phyloP scores from a whole-genome alignment of 2,888 invertebrate genomes.

The Andrena marginata region DNA sequence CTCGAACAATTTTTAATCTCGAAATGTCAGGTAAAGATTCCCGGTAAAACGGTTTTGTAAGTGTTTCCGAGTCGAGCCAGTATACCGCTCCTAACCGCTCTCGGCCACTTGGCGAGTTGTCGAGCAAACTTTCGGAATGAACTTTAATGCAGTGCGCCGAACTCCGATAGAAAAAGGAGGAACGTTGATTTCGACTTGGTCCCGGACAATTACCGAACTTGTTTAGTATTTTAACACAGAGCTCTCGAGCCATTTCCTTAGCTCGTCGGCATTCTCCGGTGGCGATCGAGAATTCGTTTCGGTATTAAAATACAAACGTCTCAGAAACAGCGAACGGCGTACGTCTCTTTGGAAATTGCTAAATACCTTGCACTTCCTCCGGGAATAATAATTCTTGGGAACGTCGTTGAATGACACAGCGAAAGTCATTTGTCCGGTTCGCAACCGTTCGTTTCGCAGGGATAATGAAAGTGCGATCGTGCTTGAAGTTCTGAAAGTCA shows the following conservation, averaged over 20 bases:
- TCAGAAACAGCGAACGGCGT: background rate
- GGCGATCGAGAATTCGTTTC: background rate
- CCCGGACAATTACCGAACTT: conserved; percentile 49
- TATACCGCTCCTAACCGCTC: conserved; percentile 42
- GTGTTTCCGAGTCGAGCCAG: conserved; percentile 34
- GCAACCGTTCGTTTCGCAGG: background rate
- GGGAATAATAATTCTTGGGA: background rate
- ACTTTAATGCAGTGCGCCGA: conserved; percentile 46
- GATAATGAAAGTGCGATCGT: background rate
- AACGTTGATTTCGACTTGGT: conserved; percentile 34
- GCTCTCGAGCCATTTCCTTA: background rate
- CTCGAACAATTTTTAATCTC: conserved; percentile 42
- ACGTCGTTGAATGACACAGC: background rate
- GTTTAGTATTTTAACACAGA: conserved; percentile 40
- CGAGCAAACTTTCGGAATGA: conserved; percentile 46
- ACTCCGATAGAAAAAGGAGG: conserved; percentile 48
- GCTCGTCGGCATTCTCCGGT: background rate
- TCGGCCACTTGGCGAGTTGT: conserved; percentile 43
- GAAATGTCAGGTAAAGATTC: conserved; percentile 35
- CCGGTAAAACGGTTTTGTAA: conserved; percentile 45
- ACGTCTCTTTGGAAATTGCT: background rate
- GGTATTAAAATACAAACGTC: background rate
- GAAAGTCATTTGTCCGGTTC: conserved; percentile 3
- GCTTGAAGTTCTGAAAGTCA: background rate
- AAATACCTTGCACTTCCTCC: background rate